Evolutionary conservation across 2,888 invertebrate species (phyloP).

Genomic region (Arrhopalites spinosus): DNA sequence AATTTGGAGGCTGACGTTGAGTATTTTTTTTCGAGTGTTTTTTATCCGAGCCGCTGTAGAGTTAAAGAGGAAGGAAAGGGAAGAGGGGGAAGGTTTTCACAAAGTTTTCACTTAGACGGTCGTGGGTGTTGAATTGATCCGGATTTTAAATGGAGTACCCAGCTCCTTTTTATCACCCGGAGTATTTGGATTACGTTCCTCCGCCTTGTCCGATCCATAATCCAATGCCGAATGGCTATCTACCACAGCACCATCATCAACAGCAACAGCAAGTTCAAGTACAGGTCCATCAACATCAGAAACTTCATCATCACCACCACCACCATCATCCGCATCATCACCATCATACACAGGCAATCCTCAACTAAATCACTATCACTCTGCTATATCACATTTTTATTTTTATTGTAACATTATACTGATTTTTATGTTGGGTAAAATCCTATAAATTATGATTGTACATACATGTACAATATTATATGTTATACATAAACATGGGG

Average conservation of each 20-base stretch:
- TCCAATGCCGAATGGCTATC: constrained; percentile 56
- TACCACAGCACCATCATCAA: constrained; percentile 54
- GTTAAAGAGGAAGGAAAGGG: neutral
- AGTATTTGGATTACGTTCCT: constrained; percentile 56
- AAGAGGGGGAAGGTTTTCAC: neutral
- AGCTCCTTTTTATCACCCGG: constrained; percentile 55
- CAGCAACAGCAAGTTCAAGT: constrained; percentile 46
- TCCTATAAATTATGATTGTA: constrained; percentile 31
- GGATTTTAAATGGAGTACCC: constrained; percentile 55
- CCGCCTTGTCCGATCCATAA: constrained; percentile 57
- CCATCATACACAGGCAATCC: constrained; percentile 54
- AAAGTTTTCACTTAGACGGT: constrained; percentile 17
- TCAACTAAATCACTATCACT: constrained; percentile 31
- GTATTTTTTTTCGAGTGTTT: constrained; percentile 7
- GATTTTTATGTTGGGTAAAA: constrained; percentile 31
- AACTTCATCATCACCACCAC: constrained; percentile 50
- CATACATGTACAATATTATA: neutral
- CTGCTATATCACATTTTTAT: constrained; percentile 27
- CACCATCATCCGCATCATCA: constrained; percentile 51
- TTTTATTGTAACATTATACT: constrained; percentile 27
- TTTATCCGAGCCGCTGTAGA: constrained; percentile 30
- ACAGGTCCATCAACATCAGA: constrained; percentile 53
- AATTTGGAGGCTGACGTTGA: neutral
- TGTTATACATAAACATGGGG: neutral
- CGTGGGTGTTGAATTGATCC: constrained; percentile 25